phyloP scores from a whole-genome alignment of 2,797 vertebrate species.

The Poecilia velifera region DNA sequence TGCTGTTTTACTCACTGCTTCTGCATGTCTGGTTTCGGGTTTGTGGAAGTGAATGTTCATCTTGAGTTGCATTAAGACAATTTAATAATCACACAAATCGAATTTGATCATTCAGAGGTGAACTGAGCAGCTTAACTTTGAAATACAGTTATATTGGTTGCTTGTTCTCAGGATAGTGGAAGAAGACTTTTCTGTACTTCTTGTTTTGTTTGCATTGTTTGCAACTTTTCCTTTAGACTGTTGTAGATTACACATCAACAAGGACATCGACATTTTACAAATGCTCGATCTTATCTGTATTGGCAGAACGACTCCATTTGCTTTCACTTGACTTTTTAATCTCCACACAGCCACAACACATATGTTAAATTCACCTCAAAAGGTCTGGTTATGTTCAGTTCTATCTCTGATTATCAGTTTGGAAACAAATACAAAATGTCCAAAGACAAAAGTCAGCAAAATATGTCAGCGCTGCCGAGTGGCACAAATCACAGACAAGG shows the following conservation, averaged over 20 bases:
- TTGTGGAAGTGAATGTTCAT: neutral
- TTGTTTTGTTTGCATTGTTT: neutral
- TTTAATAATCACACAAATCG: neutral
- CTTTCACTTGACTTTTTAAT: neutral
- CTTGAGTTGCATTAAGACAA: neutral
- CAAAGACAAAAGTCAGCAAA: constrained; percentile 5
- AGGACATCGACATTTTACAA: neutral
- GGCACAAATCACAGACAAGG: neutral
- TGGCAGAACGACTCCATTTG: neutral
- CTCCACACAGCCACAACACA: neutral
- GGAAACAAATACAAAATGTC: neutral
- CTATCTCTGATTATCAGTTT: constrained; percentile 4
- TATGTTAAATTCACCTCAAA: neutral
- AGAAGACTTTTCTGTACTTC: neutral
- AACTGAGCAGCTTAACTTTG: neutral
- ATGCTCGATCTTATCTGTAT: neutral
- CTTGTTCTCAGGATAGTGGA: neutral
- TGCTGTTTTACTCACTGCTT: neutral
- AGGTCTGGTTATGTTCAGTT: constrained; percentile 1
- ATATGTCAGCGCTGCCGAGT: neutral
- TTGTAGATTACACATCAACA: neutral
- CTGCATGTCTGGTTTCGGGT: neutral
- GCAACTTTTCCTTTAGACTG: neutral
- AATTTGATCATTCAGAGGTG: neutral
- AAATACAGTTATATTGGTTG: neutral